Conservation (phyloP, 2,797 vertebrate species). For the Melanotaenia maccullochi region DNA sequence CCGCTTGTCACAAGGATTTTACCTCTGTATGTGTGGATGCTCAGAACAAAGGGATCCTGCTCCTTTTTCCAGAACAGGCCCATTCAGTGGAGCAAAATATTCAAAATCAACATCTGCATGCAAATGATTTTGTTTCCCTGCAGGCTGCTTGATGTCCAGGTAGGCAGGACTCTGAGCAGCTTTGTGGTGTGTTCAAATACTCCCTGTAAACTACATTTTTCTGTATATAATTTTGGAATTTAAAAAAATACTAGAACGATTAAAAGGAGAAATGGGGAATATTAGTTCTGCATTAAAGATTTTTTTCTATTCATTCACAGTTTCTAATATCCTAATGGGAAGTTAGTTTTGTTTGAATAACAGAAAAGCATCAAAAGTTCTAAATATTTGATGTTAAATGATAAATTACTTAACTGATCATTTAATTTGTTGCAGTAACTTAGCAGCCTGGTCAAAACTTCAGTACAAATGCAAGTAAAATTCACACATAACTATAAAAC, state of each 20-base stretch:
- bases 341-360: neutral
- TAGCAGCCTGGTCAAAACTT: neutral
- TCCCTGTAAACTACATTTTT: slow-evolving; percentile 6
- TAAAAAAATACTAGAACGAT: neutral
- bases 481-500: neutral
- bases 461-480: neutral
- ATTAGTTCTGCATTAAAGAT: neutral
- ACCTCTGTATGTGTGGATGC: slow-evolving; percentile 67
- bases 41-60: slow-evolving; percentile 64
- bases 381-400: neutral
- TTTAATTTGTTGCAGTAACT: neutral
- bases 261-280: neutral
- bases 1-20: slow-evolving; percentile 72
- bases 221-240: neutral
- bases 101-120: slow-evolving; percentile 68
- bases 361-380: neutral
- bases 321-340: neutral
- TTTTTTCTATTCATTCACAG: neutral
- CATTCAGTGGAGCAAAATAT: slow-evolving; percentile 62
- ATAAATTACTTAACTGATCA: neutral
- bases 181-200: slow-evolving; percentile 34
- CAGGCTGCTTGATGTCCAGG: slow-evolving; percentile 46
- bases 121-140: slow-evolving; percentile 56
- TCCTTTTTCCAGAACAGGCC: slow-evolving; percentile 36
- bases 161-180: slow-evolving; percentile 46